Conservation (phyloP, 1,140 invertebrate genomes). For the Drosophila pandora region DNA sequence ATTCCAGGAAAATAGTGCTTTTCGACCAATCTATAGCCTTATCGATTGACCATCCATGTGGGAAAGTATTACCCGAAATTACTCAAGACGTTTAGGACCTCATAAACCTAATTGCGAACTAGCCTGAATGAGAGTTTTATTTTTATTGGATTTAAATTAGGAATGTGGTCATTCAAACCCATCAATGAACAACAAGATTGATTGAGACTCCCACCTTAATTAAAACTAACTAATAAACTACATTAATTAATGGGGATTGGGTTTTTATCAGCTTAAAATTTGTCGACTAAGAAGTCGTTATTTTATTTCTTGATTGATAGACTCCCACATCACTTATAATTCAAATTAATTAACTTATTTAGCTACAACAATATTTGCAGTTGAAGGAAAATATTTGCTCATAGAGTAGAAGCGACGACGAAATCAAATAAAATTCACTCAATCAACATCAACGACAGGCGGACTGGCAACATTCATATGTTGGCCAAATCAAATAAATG, state of each 20-base stretch:
- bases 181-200: background rate
- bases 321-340: background rate
- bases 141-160: background rate
- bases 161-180: background rate
- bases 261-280: background rate
- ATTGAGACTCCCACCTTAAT: background rate
- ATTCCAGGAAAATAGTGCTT: background rate
- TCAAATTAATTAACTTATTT: slow-evolving; percentile 42
- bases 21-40: background rate
- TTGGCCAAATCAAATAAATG: slow-evolving; percentile 56
- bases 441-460: slow-evolving; percentile 64
- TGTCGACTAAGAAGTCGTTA: background rate
- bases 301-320: slow-evolving; percentile 32
- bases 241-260: background rate
- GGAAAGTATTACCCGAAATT: background rate
- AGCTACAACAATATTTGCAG: slow-evolving; percentile 29
- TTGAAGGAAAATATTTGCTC: slow-evolving; percentile 32
- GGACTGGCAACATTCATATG: slow-evolving; percentile 35
- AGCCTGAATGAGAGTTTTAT: background rate
- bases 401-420: background rate
- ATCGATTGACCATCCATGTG: slow-evolving; percentile 6
- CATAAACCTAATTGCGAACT: slow-evolving; percentile 30
- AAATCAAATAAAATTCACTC: slow-evolving; percentile 46
- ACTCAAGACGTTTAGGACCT: background rate
- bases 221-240: background rate